Evolutionary conservation across 2,113 vertebrate species (phyloP), one percentile per base, ranked within the genome.

Genomic region (Donacobius atricapilla): DNA sequence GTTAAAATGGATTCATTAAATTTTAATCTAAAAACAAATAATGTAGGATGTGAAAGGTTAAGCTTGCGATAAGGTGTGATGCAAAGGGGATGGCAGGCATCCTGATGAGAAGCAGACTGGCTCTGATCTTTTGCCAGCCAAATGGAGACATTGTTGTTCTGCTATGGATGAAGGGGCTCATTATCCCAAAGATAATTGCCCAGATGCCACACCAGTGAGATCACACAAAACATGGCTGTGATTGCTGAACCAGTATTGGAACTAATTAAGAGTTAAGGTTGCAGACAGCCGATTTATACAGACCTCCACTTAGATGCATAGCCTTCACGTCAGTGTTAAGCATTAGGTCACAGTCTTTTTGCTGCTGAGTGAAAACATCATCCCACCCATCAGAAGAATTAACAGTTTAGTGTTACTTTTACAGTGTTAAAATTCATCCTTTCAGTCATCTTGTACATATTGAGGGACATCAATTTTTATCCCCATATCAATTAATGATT

Each of bases 181-280:
- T 98, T 98, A 98, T 98, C 92, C 96, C 89, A 73, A 96, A 97
- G 97, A 97, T 97, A 98, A 98, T 97, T 97, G 94, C 94, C 95
- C 96, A 97, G 97, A 97, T 97, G 97, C 97, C 96, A 91, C 54
- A 94, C 76, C 82, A 95, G 73, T 94, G 97, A 98, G 97, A 96
- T 98, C 97, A 97, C 70, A 82, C 11, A 2, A 93, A 97, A 95
- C 84, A 53, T 11, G 61, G 81, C 51, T 94, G 64, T 83, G 93
- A 84, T 68, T 97, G 93, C 91, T 91, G 97, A 97, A 93, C 60
- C 83, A 85, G 80, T 56, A 69, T 37, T 84, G 71, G 83, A 97
- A 87, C 92, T 97, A 97, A 97, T 97, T 97, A 97, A 94, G 89
- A 94, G 54, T 90, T 93, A 91, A 96, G 93, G 87, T 78, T 91